Conservation (phyloP, 1,140 invertebrate species). For the Cydia amplana region DNA sequence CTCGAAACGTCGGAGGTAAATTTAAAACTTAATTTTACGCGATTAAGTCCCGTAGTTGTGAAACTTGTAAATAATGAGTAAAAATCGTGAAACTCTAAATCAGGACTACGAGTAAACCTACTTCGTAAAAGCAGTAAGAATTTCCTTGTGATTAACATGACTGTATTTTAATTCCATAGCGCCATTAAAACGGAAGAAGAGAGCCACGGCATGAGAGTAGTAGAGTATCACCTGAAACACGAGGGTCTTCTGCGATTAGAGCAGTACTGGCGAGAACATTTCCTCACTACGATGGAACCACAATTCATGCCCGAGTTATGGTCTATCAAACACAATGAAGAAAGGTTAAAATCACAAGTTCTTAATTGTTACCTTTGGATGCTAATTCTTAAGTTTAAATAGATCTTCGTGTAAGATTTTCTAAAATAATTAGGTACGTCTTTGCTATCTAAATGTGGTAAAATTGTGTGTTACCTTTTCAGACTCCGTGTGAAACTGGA, state of each 20-base stretch:
- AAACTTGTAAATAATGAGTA: too few species aligned
- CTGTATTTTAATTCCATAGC: background rate
- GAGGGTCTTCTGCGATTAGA: conserved; percentile 86
- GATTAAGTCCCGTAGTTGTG: too few species aligned
- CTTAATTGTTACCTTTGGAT: background rate
- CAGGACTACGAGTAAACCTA: too few species aligned
- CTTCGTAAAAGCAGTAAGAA: too few species aligned
- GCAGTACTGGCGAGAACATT: conserved; percentile 88
- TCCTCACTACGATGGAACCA: conserved; percentile 87
- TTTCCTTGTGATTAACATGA: background rate
- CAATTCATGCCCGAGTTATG: conserved; percentile 86
- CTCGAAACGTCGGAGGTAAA: too few species aligned
- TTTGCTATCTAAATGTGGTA: too few species aligned
- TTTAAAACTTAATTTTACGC: too few species aligned
- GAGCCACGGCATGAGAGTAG: conserved; percentile 85
- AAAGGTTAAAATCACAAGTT: conserved; percentile 53
- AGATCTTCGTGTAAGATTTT: background rate
- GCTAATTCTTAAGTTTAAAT: background rate
- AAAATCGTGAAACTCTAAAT: too few species aligned
- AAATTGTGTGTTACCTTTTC: conserved; percentile 36
- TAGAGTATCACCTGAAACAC: conserved; percentile 79
- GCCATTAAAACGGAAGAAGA: conserved; percentile 79
- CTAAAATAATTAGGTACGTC: too few species aligned
- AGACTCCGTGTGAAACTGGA: conserved; percentile 75
- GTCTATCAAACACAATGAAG: conserved; percentile 87